A percentile compares a stretch with the other conserved stretches of the same genome.
phyloP scores from a whole-genome alignment of 2,797 vertebrate genomes.

The Scolopax rusticola region DNA sequence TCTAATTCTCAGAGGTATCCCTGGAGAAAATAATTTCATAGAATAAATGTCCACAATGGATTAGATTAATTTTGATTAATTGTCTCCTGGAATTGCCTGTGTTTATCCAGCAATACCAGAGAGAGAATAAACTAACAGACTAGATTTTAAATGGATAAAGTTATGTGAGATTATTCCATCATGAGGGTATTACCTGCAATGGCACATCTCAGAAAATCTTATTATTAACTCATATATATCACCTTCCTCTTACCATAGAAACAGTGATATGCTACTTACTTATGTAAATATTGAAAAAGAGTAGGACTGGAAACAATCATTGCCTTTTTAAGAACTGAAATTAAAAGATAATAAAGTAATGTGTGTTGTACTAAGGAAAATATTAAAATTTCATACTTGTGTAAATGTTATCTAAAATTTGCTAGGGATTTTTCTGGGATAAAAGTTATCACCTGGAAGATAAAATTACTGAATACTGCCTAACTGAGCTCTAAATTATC shows the following conservation, averaged over 20 bases:
- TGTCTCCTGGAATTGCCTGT: not conserved
- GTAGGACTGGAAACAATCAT: not conserved
- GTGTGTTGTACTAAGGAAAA: not conserved
- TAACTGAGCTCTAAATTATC: not conserved
- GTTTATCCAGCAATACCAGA: not conserved
- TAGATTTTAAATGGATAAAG: not conserved
- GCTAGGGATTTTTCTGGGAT: not conserved
- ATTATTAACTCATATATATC: not conserved
- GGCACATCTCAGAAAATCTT: not conserved
- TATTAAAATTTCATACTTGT: not conserved
- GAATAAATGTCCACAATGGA: not conserved
- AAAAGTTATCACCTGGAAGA: not conserved
- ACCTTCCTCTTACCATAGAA: not conserved
- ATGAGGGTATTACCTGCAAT: not conserved
- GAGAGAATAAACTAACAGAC: not conserved
- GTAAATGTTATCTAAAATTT: not conserved
- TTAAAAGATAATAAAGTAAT: not conserved
- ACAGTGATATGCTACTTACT: accelerated
- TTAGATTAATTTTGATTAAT: not conserved
- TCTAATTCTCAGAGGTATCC: not conserved
- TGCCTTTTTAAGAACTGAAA: not conserved
- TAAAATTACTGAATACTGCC: not conserved
- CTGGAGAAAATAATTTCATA: not conserved
- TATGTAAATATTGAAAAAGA: not conserved
- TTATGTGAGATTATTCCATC: not conserved